These are phyloP conservation scores for Anhinga rufa DNA, from an alignment of 2,113 vertebrate species.

Conservation along the genomic window DNA sequence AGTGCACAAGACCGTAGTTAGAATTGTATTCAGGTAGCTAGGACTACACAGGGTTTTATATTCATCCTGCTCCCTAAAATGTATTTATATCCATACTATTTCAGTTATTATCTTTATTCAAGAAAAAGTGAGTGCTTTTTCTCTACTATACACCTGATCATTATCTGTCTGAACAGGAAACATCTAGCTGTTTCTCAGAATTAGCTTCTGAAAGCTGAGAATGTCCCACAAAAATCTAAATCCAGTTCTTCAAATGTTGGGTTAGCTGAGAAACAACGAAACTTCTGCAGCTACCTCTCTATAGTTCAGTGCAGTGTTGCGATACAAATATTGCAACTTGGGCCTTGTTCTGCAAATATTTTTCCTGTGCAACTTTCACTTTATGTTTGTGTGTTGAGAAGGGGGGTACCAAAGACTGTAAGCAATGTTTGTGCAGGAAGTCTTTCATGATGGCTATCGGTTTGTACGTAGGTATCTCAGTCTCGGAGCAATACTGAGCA, in stretches of 20 bases:
- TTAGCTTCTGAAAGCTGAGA: background rate
- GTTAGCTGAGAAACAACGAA: background rate
- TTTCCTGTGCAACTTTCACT: background rate
- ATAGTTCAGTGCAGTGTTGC: background rate
- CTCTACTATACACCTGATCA: background rate
- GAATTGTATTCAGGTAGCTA: background rate
- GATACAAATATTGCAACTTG: background rate
- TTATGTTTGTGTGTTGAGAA: background rate
- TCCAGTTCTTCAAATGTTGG: background rate
- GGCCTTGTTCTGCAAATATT: background rate
- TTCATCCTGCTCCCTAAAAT: background rate
- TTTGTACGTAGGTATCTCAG: background rate
- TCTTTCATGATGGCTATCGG: background rate
- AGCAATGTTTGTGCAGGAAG: background rate
- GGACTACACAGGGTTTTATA: background rate
- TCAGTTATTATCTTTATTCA: background rate
- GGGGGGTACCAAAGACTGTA: background rate
- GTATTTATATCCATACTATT: background rate
- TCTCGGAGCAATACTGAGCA: background rate
- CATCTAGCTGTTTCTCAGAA: background rate
- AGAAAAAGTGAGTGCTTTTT: background rate
- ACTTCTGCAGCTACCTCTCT: background rate
- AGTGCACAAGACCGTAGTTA: background rate
- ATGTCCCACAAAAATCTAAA: background rate
- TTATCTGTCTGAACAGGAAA: constrained; percentile 14